A percentile compares a stretch with the other conserved stretches of the same genome.
These are phyloP conservation scores for Bruchidius siliquastri DNA, from an alignment of 2,888 invertebrate genomes.

Conservation along the genomic window DNA sequence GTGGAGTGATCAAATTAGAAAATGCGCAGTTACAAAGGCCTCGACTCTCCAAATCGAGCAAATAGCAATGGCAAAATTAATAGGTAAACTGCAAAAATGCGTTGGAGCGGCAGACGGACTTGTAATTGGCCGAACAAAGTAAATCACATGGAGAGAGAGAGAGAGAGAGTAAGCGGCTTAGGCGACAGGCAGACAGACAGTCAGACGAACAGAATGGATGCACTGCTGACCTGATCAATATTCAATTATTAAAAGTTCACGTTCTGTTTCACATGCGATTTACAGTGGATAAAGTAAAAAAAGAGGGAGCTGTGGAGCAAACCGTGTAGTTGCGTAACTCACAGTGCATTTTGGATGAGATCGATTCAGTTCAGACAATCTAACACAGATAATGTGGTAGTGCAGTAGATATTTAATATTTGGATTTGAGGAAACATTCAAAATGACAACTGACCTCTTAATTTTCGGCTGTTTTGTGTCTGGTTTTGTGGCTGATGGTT, in stretches of 20 bases:
- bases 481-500: too few species aligned
- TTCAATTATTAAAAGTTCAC: constrained; percentile 36
- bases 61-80: constrained; percentile 22
- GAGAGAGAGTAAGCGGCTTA: constrained; percentile 26
- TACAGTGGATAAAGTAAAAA: constrained; percentile 15
- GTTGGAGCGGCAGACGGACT: constrained; percentile 31
- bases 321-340: neutral
- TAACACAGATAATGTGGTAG: too few species aligned
- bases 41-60: constrained; percentile 14
- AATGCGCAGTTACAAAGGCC: constrained; percentile 25
- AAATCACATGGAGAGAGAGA: constrained; percentile 32
- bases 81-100: constrained; percentile 26
- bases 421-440: too few species aligned
- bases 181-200: constrained; percentile 22
- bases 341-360: neutral
- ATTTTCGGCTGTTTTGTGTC: too few species aligned
- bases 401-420: too few species aligned
- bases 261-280: constrained; percentile 29
- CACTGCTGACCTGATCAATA: constrained; percentile 27
- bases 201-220: constrained; percentile 10
- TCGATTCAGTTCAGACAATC: too few species aligned
- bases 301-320: neutral
- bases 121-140: constrained; percentile 41
- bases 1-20: constrained; percentile 34
- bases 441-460: too few species aligned